A percentile compares a stretch with the other conserved stretches of the same genome.
Evolutionary conservation across 2,888 invertebrate genomes (phyloP).

Genomic region (Coelopa pilipes): DNA sequence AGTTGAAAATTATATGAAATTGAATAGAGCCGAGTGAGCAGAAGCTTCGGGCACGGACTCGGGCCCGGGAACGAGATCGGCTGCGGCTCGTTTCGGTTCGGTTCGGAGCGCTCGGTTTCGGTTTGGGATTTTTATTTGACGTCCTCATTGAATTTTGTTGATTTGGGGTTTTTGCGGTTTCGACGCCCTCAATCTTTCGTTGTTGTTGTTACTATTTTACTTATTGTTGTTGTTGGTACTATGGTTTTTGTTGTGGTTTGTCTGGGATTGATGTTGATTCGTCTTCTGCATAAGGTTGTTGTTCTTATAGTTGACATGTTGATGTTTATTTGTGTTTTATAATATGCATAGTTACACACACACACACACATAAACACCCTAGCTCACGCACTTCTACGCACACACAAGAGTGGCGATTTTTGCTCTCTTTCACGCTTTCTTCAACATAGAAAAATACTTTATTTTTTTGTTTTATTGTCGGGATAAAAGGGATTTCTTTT

Average conservation of each 20-base stretch:
- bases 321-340: slow-evolving; percentile 51
- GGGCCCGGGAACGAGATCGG: not conserved
- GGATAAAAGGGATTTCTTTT: too few relatives aligned
- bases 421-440: too few relatives aligned
- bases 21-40: slow-evolving; percentile 6
- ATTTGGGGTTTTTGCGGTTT: slow-evolving; percentile 29
- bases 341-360: not conserved
- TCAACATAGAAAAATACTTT: too few relatives aligned
- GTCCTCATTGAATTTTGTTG: slow-evolving; percentile 30
- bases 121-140: slow-evolving; percentile 10
- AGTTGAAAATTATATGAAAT: slow-evolving; percentile 28
- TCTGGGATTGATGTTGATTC: too few relatives aligned
- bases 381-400: not conserved
- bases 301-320: slow-evolving; percentile 58
- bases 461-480: too few relatives aligned
- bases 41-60: not conserved
- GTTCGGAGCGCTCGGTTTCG: not conserved
- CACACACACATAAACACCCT: not conserved
- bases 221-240: not conserved
- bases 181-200: not conserved
- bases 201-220: not conserved
- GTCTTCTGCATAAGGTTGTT: too few relatives aligned
- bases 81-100: not conserved
- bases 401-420: too few relatives aligned
- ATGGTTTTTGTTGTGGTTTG: slow-evolving; percentile 35